phyloP scores from a whole-genome alignment of 2,888 invertebrate species.

The Brachyptera risi region DNA sequence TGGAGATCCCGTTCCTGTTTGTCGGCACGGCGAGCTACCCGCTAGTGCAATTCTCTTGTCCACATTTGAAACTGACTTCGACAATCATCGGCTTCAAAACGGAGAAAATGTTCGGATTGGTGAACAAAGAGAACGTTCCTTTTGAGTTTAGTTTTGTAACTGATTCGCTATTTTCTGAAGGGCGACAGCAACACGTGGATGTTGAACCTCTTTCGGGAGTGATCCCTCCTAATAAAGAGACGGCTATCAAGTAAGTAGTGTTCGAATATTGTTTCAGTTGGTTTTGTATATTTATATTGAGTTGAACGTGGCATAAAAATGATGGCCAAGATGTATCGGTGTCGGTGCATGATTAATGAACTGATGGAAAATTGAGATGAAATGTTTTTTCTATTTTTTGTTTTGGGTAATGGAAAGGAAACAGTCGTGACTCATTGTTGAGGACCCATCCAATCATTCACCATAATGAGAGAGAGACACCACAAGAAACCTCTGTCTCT shows the following conservation, averaged over 20 bases:
- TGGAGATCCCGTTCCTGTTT: conserved; percentile 55
- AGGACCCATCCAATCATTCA: too few species aligned
- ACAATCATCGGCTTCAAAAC: conserved; percentile 50
- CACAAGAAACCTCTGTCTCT: too few species aligned
- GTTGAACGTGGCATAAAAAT: too few species aligned
- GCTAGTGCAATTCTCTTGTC: conserved; percentile 54
- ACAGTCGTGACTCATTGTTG: too few species aligned
- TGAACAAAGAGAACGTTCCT: conserved; percentile 53
- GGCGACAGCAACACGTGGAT: conserved; percentile 49
- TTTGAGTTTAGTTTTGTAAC: conserved; percentile 53
- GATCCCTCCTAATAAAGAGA: conserved; percentile 48
- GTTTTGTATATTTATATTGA: too few species aligned
- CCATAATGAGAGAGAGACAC: too few species aligned
- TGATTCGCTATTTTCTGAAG: conserved; percentile 53
- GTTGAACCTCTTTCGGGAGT: conserved; percentile 52
- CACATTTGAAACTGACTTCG: conserved; percentile 56
- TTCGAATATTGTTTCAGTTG: too few species aligned
- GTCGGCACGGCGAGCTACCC: conserved; percentile 62
- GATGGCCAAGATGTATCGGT: too few species aligned
- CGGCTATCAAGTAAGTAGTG: conserved; percentile 52
- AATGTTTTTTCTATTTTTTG: too few species aligned
- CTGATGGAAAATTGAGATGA: too few species aligned
- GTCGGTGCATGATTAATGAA: too few species aligned
- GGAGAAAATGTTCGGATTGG: conserved; percentile 46
- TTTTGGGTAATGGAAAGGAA: too few species aligned